Evolutionary conservation across 2,113 vertebrate genomes (phyloP), one percentile per base, ranked within the genome.

Genomic region (Microcebus jonahi): DNA sequence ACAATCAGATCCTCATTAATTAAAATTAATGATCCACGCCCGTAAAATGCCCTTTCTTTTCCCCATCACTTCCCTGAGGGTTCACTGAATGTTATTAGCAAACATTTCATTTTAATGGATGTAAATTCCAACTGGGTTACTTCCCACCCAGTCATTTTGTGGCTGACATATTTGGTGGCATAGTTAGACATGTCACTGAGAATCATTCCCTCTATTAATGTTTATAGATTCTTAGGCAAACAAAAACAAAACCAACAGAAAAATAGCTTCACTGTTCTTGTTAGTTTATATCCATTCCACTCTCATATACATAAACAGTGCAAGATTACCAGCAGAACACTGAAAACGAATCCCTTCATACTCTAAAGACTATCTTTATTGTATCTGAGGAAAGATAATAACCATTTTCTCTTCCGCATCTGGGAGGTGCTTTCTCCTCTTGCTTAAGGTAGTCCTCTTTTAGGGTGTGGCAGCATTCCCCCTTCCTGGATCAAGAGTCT

Each of bases 1-100:
- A 93, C 1, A 48, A 57, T 71, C 65, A 73, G 18, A 45, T 15
- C 8, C 17, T 82, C 31, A 71, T 77, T 93, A 92, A 94, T 90
- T 92, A 79, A 87, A 95, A 45, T 68, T 94, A 85, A 87, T 90
- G 68, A 86, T 55, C 15, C 61, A 79, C 67, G 14, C 20, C 20
- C 31, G 57, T 87, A 45, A 83, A 81, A 79, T 1, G 1, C 8
- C 12, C 39, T 42, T 55, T 1, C 39, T n/a, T 70, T 90, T 76
- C 36, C 17, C 11, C 5, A 65, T 10, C 48, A 20, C 36, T 21
- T 70, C 59, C 23, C 55, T 75, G 57, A 86, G n/a, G 17, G n/a
- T 27, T 85, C 53, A 85, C 8, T 88, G n/a, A 91, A 53, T 42
- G 53, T 80, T 59, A 65, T 48, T 71, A 91, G 18, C 25, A 76